Conservation (phyloP, 2,113 vertebrate species). For the Porphyrio hochstetteri region DNA sequence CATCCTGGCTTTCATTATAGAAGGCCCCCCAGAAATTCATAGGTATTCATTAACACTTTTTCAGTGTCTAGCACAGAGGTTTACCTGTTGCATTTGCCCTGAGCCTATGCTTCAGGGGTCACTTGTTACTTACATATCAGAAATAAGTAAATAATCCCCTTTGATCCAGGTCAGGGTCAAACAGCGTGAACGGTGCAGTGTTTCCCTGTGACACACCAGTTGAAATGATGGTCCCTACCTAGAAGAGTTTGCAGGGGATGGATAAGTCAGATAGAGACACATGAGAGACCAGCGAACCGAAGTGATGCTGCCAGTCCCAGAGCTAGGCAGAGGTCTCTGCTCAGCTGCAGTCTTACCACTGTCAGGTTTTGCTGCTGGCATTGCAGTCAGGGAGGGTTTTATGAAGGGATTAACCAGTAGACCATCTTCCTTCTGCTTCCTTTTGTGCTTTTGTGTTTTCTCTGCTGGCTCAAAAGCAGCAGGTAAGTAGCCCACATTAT, state of each 20-base stretch:
- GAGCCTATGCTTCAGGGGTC: neutral
- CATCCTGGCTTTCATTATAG: fast-evolving
- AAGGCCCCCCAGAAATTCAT: neutral
- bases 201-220: neutral
- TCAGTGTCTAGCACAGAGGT: fast-evolving
- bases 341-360: neutral
- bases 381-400: neutral
- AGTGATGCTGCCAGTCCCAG: neutral
- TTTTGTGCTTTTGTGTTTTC: constrained; percentile 4
- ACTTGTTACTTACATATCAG: fast-evolving
- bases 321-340: neutral
- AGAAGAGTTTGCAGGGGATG: neutral
- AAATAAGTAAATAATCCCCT: neutral
- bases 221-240: neutral
- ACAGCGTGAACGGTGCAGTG: neutral
- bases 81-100: neutral
- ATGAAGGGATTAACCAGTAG: neutral
- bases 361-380: neutral
- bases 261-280: fast-evolving
- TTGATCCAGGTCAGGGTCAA: neutral
- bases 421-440: neutral
- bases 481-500: neutral
- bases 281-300: neutral
- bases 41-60: neutral
- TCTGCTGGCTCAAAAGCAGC: constrained; percentile 13